Conservation (phyloP, 1,140 invertebrate species). For the Cyclina sinensis region DNA sequence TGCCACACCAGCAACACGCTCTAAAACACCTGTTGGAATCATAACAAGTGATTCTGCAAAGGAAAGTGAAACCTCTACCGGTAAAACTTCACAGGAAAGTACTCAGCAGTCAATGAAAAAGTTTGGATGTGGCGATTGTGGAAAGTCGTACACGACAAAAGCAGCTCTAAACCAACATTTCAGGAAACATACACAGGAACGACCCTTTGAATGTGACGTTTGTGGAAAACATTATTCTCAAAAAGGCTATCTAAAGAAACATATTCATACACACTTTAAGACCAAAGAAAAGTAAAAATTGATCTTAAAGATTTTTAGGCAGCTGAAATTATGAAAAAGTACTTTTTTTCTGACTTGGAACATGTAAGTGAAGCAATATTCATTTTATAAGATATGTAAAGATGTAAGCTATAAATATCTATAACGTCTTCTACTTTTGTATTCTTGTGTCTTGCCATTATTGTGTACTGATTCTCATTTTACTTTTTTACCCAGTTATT, state of each 20-base stretch:
- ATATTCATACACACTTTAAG: constrained; percentile 58
- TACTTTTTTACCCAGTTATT: too few relatives aligned
- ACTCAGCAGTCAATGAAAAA: constrained; percentile 85
- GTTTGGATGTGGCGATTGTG: constrained; percentile 95
- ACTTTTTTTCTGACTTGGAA: too few relatives aligned
- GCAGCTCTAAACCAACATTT: constrained; percentile 84
- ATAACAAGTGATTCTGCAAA: not conserved
- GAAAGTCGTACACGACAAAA: constrained; percentile 93
- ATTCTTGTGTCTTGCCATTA: too few relatives aligned
- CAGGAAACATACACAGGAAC: constrained; percentile 97
- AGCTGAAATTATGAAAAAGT: too few relatives aligned
- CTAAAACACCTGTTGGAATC: not conserved
- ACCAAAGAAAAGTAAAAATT: not conserved
- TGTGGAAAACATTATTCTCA: constrained; percentile 89
- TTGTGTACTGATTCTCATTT: too few relatives aligned
- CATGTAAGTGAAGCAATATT: too few relatives aligned
- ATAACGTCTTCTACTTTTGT: too few relatives aligned
- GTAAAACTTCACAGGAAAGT: not conserved
- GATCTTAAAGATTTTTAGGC: too few relatives aligned
- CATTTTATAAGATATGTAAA: too few relatives aligned
- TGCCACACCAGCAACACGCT: not conserved
- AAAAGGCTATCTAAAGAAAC: constrained; percentile 64
- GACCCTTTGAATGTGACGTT: constrained; percentile 96
- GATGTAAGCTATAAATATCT: too few relatives aligned
- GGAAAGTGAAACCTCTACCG: not conserved